Evolutionary conservation across 2,888 invertebrate genomes (phyloP), one percentile per base, ranked within the genome.

Genomic region (Aplocera efformata): DNA sequence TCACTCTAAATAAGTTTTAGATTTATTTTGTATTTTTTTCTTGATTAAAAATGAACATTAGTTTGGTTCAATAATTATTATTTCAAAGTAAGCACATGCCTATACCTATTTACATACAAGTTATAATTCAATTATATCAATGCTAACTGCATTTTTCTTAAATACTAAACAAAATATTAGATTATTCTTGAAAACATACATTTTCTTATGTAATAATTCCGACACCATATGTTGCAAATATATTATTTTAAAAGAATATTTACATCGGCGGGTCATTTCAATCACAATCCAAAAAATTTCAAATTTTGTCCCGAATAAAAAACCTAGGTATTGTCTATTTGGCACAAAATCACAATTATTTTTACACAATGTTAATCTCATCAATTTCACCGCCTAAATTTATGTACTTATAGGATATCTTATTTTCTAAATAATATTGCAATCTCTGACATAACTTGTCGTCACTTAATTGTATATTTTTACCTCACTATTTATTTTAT

Each of bases 251-350:
- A 55, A 46, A 62, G 45, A 63, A 53, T 64, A 67, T 70, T 58
- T 65, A 78, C 76, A 72, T 74, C 77, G 79, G 78, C 79, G 76
- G 79, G 75, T 58, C 58, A 56, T 54, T 47, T 46, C 27, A 53
- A 47, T 53, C 41, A 54, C 56, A 52, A 58, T 70, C 47, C 36
- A 48, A 48, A 42, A n/a, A 47, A 52, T 53, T 52, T 39, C 60
- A 67, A 79, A 85, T 84, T 84, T 79, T 85, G 86, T 67, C 74
- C 83, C 85, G 49, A 85, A 88, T 85, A 86, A 88, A 84, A 53
- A 51, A 48, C 38, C 30, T 11, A 24, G 31, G 8, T 70, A 56
- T 56, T 36, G 71, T 88, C 86, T 86, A 86, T 88, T 86, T 83
- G 85, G 84, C 81, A 88, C 88, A 86, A 85, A 84, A 85, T 83